phyloP scores from a whole-genome alignment of 2,797 vertebrate species.

The Phrynocephalus forsythii region DNA sequence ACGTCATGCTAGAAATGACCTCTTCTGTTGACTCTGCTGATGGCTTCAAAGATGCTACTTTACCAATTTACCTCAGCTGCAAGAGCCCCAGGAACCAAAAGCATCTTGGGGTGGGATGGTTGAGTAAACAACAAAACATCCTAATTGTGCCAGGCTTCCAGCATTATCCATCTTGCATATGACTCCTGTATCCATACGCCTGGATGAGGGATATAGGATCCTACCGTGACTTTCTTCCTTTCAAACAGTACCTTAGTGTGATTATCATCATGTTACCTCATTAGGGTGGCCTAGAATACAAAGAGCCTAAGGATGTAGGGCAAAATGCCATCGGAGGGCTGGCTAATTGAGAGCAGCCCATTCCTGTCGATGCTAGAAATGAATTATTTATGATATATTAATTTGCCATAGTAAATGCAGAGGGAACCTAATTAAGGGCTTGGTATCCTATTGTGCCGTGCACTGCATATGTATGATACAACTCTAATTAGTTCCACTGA shows the following conservation, averaged over 20 bases:
- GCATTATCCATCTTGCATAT: background rate
- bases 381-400: conserved; percentile 36
- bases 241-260: background rate
- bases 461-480: conserved; percentile 23
- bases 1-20: background rate
- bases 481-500: conserved; percentile 43
- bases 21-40: background rate
- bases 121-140: background rate
- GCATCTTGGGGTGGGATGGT: background rate
- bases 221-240: background rate
- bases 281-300: background rate
- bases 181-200: background rate
- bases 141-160: background rate
- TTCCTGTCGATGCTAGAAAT: background rate
- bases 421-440: conserved; percentile 10
- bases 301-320: background rate
- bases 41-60: background rate
- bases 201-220: background rate
- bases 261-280: background rate
- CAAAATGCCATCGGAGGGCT: conserved; percentile 5
- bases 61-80: background rate
- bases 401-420: conserved; percentile 19
- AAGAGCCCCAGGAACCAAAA: background rate
- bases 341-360: conserved; percentile 25
- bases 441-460: conserved; percentile 11